These are phyloP conservation scores for Ophioninae sp. DNA, from an alignment of 2,888 invertebrate genomes.

Conservation along the genomic window DNA sequence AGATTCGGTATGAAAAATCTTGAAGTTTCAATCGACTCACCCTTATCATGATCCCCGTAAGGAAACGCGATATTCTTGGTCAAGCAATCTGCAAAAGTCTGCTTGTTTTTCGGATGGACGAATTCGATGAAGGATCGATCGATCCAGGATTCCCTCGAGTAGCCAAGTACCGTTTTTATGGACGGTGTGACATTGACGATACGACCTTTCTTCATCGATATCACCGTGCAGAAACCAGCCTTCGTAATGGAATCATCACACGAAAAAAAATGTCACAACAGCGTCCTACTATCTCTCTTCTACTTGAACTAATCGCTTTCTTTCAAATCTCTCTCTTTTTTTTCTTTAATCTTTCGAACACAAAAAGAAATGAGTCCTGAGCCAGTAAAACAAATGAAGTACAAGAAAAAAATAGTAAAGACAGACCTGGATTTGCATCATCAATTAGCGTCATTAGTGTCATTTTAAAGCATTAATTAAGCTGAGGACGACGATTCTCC, in stretches of 20 bases:
- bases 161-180: conserved; percentile 87
- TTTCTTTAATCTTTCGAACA: conserved; percentile 30
- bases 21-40: conserved; percentile 60
- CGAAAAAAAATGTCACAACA: conserved; percentile 26
- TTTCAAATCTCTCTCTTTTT: neutral
- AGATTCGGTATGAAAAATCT: neutral
- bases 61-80: conserved; percentile 85
- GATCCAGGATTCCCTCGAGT: conserved; percentile 91
- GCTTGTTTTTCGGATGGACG: conserved; percentile 89
- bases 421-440: conserved; percentile 13
- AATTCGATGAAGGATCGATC: conserved; percentile 94
- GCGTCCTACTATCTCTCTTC: neutral
- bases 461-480: conserved; percentile 11
- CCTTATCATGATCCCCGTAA: conserved; percentile 80
- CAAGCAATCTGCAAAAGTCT: conserved; percentile 89
- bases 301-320: neutral
- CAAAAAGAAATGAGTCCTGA: conserved; percentile 57
- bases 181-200: conserved; percentile 89
- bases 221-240: conserved; percentile 90
- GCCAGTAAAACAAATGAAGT: conserved; percentile 28
- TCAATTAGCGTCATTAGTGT: conserved; percentile 1
- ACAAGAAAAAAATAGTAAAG: neutral
- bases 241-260: conserved; percentile 75
- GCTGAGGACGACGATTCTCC: conserved; percentile 4
- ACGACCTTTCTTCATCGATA: conserved; percentile 92